Conservation (phyloP, 2,888 invertebrate species). For the Andrena flavipes region DNA sequence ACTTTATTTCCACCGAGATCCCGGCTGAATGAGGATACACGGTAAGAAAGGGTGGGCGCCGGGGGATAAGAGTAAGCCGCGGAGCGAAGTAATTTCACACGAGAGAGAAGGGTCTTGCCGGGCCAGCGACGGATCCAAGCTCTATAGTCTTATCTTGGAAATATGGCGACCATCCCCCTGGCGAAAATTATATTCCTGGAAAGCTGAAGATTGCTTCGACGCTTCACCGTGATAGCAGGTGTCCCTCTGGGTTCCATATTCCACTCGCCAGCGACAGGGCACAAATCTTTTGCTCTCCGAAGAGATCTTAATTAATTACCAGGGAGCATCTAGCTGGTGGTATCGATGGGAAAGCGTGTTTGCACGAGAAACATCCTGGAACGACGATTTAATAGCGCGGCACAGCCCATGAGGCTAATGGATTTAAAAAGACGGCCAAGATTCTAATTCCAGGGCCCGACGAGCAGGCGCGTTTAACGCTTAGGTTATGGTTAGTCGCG, state of each 20-base stretch:
- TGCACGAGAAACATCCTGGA: not conserved
- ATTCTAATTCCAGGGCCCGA: slow-evolving; percentile 62
- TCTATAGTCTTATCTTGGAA: slow-evolving; percentile 80
- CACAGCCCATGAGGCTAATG: slow-evolving; percentile 39
- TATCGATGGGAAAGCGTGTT: slow-evolving; percentile 5
- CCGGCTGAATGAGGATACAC: slow-evolving; percentile 83
- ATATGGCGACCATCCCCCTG: slow-evolving; percentile 74
- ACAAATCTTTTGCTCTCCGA: not conserved
- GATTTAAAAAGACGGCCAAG: slow-evolving; percentile 56
- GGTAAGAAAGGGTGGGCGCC: slow-evolving; percentile 75
- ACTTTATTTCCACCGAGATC: slow-evolving; percentile 83
- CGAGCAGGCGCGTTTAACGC: slow-evolving; percentile 55
- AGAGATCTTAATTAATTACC: not conserved
- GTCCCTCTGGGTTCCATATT: not conserved
- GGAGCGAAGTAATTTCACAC: slow-evolving; percentile 84
- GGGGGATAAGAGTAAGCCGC: slow-evolving; percentile 83
- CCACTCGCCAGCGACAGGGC: not conserved
- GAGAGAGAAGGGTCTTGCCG: slow-evolving; percentile 76
- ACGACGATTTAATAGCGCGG: slow-evolving; percentile 23
- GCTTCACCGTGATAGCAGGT: slow-evolving; percentile 43
- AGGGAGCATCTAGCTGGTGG: not conserved
- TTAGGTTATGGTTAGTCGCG: slow-evolving; percentile 63
- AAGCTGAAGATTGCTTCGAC: slow-evolving; percentile 80
- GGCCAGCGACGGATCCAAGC: slow-evolving; percentile 66
- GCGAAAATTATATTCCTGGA: slow-evolving; percentile 83